These are phyloP conservation scores for Gymnothorax javanicus DNA, from an alignment of 2,797 vertebrate species.

Conservation along the genomic window DNA sequence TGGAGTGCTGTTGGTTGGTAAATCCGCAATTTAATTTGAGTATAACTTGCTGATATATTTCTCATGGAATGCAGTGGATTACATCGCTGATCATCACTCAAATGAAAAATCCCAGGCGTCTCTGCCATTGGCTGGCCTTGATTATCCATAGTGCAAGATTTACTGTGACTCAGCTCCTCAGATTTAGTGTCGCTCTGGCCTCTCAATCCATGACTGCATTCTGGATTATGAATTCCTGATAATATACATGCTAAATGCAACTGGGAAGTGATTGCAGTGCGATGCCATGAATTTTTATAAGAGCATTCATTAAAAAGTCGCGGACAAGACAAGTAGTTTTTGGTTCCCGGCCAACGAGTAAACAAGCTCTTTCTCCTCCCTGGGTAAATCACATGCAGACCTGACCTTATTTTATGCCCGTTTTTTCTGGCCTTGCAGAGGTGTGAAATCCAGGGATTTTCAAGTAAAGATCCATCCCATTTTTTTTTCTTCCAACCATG, in stretches of 20 bases:
- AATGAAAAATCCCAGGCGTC: too few species aligned
- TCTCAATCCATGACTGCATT: background rate
- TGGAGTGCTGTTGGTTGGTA: too few species aligned
- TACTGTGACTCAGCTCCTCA: background rate
- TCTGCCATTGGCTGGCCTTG: too few species aligned
- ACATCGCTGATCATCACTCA: too few species aligned
- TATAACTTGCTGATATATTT: too few species aligned
- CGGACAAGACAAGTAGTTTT: background rate
- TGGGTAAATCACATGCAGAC: background rate
- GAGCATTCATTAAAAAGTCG: background rate
- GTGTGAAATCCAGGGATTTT: too few species aligned
- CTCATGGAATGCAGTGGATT: too few species aligned
- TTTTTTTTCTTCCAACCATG: too few species aligned
- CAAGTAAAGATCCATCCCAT: too few species aligned
- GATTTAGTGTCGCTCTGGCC: background rate
- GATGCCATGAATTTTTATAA: background rate
- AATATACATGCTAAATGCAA: background rate
- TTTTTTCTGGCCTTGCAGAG: background rate
- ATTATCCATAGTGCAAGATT: too few species aligned
- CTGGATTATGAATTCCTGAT: background rate
- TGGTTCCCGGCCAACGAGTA: too few species aligned
- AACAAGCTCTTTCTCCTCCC: background rate
- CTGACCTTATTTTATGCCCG: background rate
- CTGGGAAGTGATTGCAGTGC: background rate
- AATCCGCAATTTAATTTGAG: too few species aligned